phyloP scores from a whole-genome alignment of 1,140 invertebrate species.

The Caenorhabditis latens region DNA sequence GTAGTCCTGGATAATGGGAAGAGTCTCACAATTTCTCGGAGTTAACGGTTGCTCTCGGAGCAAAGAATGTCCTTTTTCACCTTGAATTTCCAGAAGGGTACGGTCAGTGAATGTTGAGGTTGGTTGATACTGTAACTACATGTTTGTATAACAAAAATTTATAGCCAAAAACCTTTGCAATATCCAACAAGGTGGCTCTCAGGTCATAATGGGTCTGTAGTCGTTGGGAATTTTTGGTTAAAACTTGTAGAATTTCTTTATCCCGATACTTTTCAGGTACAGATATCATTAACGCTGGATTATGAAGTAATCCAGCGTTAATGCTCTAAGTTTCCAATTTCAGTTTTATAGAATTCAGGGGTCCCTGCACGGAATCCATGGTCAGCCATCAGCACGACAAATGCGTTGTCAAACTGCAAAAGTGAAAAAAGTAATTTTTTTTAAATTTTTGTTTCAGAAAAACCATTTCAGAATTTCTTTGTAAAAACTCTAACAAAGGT shows the following conservation, averaged over 20 bases:
- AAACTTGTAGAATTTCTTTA: neutral
- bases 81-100: neutral
- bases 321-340: neutral
- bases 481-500: no score
- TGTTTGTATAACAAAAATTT: no score
- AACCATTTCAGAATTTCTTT: no score
- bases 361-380: neutral
- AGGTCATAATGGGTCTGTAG: neutral
- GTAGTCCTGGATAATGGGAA: neutral
- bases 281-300: neutral
- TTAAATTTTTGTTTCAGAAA: no score
- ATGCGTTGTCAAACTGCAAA: neutral
- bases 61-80: neutral
- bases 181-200: neutral
- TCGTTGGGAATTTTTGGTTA: neutral
- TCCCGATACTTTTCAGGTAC: neutral
- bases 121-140: neutral
- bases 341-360: neutral
- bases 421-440: no score
- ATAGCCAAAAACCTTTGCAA: neutral
- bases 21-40: neutral
- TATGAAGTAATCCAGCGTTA: no score
- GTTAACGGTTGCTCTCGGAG: neutral
- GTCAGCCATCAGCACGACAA: neutral
- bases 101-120: neutral